These are phyloP conservation scores for Cryptoblepharus egeriae DNA, from an alignment of 2,797 vertebrate species.

Conservation along the genomic window DNA sequence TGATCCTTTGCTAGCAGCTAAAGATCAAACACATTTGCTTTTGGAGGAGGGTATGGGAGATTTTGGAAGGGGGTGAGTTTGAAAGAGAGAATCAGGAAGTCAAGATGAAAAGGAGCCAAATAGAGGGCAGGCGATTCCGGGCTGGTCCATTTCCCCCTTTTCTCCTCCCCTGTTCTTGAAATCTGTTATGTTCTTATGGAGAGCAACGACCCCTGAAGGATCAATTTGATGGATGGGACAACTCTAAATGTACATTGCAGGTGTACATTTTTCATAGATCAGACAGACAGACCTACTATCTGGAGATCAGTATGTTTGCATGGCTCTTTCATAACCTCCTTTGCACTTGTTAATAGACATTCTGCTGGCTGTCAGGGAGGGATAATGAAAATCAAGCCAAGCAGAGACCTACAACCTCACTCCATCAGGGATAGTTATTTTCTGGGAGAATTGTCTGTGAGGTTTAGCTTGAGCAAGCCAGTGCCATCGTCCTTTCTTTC, in stretches of 20 bases:
- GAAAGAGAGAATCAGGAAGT: background rate
- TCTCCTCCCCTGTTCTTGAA: conserved; percentile 41
- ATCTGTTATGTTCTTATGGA: conserved; percentile 38
- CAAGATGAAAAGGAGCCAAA: conserved; percentile 51
- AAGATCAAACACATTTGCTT: conserved; percentile 34
- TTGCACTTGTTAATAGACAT: conserved; percentile 42
- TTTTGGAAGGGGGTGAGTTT: background rate
- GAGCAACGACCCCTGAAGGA: conserved; percentile 61
- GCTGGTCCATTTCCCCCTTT: conserved; percentile 1
- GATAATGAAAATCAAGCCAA: conserved; percentile 60
- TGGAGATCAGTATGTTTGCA: conserved; percentile 35
- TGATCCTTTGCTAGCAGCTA: background rate
- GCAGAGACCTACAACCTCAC: conserved; percentile 47
- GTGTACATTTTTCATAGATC: conserved; percentile 51
- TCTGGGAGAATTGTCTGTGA: conserved; percentile 49
- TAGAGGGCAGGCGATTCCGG: conserved; percentile 30
- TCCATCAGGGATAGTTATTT: conserved; percentile 54
- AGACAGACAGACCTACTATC: conserved; percentile 24
- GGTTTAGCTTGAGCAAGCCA: conserved; percentile 40
- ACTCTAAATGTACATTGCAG: conserved; percentile 33
- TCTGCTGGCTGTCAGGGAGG: conserved; percentile 47
- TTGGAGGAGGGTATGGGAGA: background rate
- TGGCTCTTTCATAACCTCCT: conserved; percentile 47
- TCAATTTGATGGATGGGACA: conserved; percentile 56
- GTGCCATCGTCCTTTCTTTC: conserved; percentile 31